phyloP scores from a whole-genome alignment of 2,113 vertebrate genomes.

The Tonatia bakeri region DNA sequence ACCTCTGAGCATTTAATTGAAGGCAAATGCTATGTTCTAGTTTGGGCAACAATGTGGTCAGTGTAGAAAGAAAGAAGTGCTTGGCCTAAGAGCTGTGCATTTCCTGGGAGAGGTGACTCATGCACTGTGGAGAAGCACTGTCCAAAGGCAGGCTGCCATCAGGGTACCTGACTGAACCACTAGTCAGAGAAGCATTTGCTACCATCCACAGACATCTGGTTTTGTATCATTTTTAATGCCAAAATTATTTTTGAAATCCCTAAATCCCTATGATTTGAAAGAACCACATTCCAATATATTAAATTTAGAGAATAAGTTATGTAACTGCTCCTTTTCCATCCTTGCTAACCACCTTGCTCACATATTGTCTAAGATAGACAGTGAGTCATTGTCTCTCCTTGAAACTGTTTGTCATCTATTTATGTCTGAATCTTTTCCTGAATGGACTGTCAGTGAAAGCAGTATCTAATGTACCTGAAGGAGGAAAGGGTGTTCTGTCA shows the following conservation, averaged over 20 bases:
- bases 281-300: not conserved
- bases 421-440: not conserved
- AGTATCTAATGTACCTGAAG: not conserved
- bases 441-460: not conserved
- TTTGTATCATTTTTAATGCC: not conserved
- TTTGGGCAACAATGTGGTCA: not conserved
- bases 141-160: not conserved
- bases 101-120: not conserved
- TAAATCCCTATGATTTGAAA: slow-evolving; percentile 22
- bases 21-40: not conserved
- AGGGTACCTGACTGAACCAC: not conserved
- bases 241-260: slow-evolving; percentile 46
- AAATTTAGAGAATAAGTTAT: slow-evolving; percentile 29
- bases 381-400: not conserved
- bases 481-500: not conserved
- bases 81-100: not conserved
- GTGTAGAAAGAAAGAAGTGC: not conserved
- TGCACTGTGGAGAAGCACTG: not conserved
- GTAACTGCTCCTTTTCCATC: not conserved
- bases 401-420: not conserved
- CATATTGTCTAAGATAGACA: not conserved
- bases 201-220: slow-evolving; percentile 15
- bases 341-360: not conserved
- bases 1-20: not conserved
- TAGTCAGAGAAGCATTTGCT: not conserved